A percentile compares a stretch with the other conserved stretches of the same genome.
Conservation (phyloP, 2,888 invertebrate genomes). For the Pollenia angustigena region DNA sequence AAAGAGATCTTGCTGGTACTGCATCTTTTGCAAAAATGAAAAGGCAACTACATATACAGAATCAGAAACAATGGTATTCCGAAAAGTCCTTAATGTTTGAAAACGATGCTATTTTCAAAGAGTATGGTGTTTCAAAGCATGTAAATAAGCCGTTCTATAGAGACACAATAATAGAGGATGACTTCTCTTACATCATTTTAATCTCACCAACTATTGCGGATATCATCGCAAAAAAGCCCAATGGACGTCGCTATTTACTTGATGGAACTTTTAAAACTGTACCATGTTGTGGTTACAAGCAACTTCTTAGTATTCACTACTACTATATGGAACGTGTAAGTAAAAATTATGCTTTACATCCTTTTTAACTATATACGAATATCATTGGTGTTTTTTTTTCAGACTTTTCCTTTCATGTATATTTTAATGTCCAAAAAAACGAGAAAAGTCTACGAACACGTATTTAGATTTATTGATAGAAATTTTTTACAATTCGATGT, state of each 20-base stretch:
- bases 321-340: no score
- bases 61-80: neutral
- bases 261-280: no score
- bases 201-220: conserved; percentile 5
- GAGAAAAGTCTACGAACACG: conserved; percentile 8
- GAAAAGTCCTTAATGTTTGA: neutral
- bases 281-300: no score
- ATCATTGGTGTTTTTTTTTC: neutral
- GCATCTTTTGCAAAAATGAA: neutral
- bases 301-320: no score
- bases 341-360: no score
- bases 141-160: neutral
- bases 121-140: neutral
- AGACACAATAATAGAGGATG: neutral
- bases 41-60: neutral
- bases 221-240: neutral
- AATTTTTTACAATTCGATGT: no score
- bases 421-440: conserved; percentile 7
- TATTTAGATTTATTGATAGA: no score
- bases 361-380: no score
- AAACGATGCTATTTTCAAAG: neutral
- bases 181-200: neutral
- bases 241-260: neutral
- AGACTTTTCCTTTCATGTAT: conserved; percentile 19
- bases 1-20: neutral